Conservation (phyloP, 53 echinoderm and acorn worm species). For the Pentamera pediparva region DNA sequence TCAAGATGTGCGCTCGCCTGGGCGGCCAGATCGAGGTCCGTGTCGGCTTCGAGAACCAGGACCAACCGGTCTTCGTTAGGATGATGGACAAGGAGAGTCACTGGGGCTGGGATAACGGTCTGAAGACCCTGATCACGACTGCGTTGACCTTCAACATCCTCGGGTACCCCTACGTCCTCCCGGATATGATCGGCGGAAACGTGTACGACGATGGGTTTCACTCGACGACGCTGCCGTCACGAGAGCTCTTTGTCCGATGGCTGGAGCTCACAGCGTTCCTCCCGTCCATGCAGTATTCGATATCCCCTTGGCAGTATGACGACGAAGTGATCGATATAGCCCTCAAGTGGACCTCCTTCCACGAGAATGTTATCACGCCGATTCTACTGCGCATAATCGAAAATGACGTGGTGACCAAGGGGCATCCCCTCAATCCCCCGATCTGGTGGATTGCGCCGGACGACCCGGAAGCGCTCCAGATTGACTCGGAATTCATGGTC, state of each 20-base stretch:
- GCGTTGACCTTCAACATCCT: slow-evolving; percentile 76
- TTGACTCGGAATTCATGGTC: slow-evolving; percentile 75
- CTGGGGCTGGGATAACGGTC: slow-evolving; percentile 89
- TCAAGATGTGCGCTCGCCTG: slow-evolving; percentile 65
- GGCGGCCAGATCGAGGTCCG: slow-evolving; percentile 74
- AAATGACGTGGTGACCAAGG: slow-evolving; percentile 47
- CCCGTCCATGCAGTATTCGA: slow-evolving; percentile 94
- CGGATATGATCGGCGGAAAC: slow-evolving; percentile 95
- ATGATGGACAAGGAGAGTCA: slow-evolving; percentile 95
- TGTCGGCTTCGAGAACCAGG: slow-evolving; percentile 75
- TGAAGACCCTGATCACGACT: slow-evolving; percentile 77
- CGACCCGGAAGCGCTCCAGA: slow-evolving; percentile 48
- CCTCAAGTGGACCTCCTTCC: slow-evolving; percentile 73
- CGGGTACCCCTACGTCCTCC: slow-evolving; percentile 79
- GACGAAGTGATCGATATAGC: slow-evolving; percentile 66
- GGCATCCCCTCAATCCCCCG: slow-evolving; percentile 71
- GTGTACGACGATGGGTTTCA: slow-evolving; percentile 72
- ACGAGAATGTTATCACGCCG: slow-evolving; percentile 70
- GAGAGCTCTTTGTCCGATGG: slow-evolving; percentile 88
- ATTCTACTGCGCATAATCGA: slow-evolving; percentile 50
- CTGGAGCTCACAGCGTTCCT: slow-evolving; percentile 81
- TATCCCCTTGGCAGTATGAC: slow-evolving; percentile 92
- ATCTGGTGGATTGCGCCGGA: slow-evolving; percentile 89
- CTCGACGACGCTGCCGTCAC: slow-evolving; percentile 47
- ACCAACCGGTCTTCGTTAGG: slow-evolving; percentile 72